Evolutionary conservation across 2,113 vertebrate species (phyloP).

Genomic region (Haemorhous mexicanus): DNA sequence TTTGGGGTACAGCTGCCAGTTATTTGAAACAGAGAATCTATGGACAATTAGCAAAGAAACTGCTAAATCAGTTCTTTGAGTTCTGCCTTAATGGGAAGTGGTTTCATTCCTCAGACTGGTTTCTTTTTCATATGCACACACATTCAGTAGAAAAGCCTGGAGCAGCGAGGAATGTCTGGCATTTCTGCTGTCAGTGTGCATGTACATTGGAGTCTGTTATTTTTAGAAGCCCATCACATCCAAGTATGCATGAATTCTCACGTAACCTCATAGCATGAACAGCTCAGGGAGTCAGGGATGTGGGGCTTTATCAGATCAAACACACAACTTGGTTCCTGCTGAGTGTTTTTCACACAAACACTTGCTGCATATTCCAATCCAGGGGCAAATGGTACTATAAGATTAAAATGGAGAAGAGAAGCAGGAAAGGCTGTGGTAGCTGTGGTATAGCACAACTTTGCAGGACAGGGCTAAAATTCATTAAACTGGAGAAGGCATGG

Average conservation of each 20-base stretch:
- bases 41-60: not conserved
- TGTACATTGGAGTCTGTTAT: slow-evolving; percentile 18
- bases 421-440: not conserved
- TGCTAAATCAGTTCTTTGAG: not conserved
- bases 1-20: not conserved
- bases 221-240: slow-evolving; percentile 54
- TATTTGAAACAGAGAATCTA: not conserved
- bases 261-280: slow-evolving; percentile 34
- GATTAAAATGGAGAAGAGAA: not conserved
- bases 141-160: not conserved
- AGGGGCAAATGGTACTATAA: not conserved
- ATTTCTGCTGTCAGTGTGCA: slow-evolving; percentile 55
- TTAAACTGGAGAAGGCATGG: not conserved
- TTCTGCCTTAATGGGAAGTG: not conserved
- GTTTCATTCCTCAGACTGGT: not conserved
- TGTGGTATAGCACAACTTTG: not conserved
- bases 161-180: slow-evolving; percentile 51
- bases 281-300: slow-evolving; percentile 8
- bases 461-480: not conserved
- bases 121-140: not conserved
- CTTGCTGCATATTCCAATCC: not conserved
- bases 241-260: slow-evolving; percentile 64
- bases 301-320: slow-evolving; percentile 24
- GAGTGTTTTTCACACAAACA: not conserved
- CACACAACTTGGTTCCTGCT: not conserved